These are phyloP conservation scores for Cerastoderma edule DNA, from an alignment of 2,888 invertebrate species.

Conservation along the genomic window DNA sequence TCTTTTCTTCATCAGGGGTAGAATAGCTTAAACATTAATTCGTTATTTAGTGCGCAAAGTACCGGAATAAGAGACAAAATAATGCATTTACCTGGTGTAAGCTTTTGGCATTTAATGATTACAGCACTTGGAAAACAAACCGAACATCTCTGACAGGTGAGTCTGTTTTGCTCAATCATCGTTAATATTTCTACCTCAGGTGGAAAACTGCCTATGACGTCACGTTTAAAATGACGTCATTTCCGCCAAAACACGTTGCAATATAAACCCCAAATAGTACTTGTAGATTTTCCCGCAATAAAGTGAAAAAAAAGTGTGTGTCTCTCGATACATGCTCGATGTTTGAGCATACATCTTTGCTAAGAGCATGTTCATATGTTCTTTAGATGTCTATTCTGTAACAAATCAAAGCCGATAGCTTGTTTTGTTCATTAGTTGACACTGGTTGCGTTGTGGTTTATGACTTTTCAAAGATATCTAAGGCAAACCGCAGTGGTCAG, in stretches of 20 bases:
- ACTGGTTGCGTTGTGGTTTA: no score
- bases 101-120: constrained; percentile 41
- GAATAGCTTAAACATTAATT: neutral
- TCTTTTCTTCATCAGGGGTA: neutral
- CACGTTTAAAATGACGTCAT: constrained; percentile 32
- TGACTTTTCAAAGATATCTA: no score
- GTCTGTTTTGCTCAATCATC: constrained; percentile 35
- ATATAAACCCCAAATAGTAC: no score
- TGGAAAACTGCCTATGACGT: neutral
- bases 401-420: no score
- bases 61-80: neutral
- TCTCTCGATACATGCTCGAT: no score
- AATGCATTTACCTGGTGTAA: constrained; percentile 28
- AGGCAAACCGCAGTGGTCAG: no score
- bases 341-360: no score
- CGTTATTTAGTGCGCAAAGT: neutral
- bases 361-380: no score
- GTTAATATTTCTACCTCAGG: constrained; percentile 2
- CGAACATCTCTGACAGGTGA: constrained; percentile 37
- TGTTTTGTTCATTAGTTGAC: no score
- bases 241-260: constrained; percentile 25
- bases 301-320: no score
- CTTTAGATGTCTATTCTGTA: no score
- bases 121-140: constrained; percentile 34
- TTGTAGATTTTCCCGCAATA: no score